Conservation (phyloP, 2,888 invertebrate species). For the Eurytoma californica region DNA sequence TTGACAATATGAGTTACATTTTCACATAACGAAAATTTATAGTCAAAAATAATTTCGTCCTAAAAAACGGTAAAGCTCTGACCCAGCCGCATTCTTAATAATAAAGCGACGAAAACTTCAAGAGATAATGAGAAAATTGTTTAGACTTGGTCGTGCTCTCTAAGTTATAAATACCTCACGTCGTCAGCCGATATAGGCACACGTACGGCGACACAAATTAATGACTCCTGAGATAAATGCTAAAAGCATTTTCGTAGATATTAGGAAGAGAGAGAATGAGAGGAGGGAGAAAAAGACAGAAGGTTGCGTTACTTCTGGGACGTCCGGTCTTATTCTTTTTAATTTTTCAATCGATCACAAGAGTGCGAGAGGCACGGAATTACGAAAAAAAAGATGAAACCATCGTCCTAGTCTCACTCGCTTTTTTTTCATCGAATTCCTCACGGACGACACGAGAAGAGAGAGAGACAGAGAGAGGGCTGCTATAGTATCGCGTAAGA, state of each 20-base stretch:
- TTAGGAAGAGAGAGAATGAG: conserved; percentile 56
- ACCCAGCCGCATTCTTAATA: not conserved
- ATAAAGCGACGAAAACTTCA: conserved; percentile 17
- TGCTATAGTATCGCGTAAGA: conserved; percentile 59
- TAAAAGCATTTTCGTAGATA: conserved; percentile 67
- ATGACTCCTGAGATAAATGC: conserved; percentile 66
- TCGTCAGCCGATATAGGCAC: conserved; percentile 57
- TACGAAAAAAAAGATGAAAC: conserved; percentile 20
- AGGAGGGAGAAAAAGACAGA: not conserved
- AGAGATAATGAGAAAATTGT: conserved; percentile 40
- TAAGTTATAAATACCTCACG: conserved; percentile 59
- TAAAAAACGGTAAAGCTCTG: no score
- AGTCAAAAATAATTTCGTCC: no score
- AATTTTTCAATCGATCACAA: conserved; percentile 36
- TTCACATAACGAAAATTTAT: no score
- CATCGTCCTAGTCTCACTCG: not conserved
- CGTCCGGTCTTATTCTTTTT: conserved; percentile 33
- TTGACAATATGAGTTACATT: no score
- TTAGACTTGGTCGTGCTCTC: conserved; percentile 4
- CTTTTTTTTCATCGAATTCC: conserved; percentile 52
- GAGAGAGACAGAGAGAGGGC: not conserved
- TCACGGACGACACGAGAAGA: conserved; percentile 50
- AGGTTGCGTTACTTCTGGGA: not conserved
- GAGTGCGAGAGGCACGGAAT: conserved; percentile 24
- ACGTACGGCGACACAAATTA: conserved; percentile 58